A percentile compares a stretch with the other conserved stretches of the same genome.
These are phyloP conservation scores for Gambelia wislizenii DNA, from an alignment of 2,797 vertebrate species.

Conservation along the genomic window DNA sequence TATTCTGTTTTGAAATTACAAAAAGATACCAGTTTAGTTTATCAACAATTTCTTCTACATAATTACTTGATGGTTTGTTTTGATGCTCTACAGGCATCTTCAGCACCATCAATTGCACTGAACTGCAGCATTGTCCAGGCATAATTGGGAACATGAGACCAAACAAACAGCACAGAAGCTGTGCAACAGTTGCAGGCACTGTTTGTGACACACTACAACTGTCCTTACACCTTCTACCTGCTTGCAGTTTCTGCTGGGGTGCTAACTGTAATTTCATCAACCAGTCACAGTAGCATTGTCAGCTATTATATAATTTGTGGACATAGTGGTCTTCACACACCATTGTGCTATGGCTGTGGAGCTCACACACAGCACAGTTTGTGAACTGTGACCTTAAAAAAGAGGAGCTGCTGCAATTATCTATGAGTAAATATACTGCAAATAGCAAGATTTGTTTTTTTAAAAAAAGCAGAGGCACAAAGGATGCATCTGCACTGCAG, in stretches of 20 bases:
- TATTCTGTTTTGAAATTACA: conserved; percentile 58
- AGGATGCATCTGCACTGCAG: too few species aligned
- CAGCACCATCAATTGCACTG: not conserved
- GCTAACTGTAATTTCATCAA: not conserved
- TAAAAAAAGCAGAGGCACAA: conserved; percentile 40
- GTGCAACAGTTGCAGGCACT: not conserved
- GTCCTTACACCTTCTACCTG: not conserved
- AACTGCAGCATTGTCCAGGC: not conserved
- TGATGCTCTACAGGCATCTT: conserved; percentile 12
- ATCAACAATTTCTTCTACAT: conserved; percentile 12
- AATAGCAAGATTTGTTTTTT: conserved; percentile 35
- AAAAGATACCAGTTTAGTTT: conserved; percentile 43
- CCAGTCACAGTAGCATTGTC: not conserved
- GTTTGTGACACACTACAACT: not conserved
- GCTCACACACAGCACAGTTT: not conserved
- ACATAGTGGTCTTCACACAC: too few species aligned
- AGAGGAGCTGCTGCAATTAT: not conserved
- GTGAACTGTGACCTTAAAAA: not conserved
- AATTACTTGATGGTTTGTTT: not conserved
- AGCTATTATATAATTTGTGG: too few species aligned
- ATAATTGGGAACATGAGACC: not conserved
- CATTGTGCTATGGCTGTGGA: too few species aligned
- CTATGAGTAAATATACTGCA: conserved; percentile 36
- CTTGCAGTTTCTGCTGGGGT: not conserved
- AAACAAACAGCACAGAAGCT: not conserved